phyloP scores from a whole-genome alignment of 2,113 vertebrate genomes.

The Tretioscincus oriximinensis region DNA sequence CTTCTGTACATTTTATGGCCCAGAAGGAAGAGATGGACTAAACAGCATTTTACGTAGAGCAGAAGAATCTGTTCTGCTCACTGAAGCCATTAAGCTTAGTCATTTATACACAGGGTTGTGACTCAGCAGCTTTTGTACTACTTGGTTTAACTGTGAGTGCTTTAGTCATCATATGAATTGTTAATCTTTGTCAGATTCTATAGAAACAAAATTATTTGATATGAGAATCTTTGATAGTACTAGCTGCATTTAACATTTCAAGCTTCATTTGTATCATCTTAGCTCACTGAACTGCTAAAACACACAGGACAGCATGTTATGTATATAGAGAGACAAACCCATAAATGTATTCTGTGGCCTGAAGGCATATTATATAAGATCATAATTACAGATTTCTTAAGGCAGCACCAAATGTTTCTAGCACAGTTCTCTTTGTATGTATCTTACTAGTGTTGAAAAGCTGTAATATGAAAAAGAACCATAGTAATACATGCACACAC shows the following conservation, averaged over 20 bases:
- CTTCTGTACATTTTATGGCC: too few relatives aligned
- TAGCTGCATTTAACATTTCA: conserved; percentile 79
- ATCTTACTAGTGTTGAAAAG: background rate
- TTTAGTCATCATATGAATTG: conserved; percentile 51
- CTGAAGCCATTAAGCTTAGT: conserved; percentile 34
- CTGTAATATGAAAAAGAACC: conserved; percentile 1
- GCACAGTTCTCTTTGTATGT: conserved; percentile 5
- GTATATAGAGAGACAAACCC: conserved; percentile 43
- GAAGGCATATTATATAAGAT: conserved; percentile 44
- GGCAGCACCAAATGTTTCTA: conserved; percentile 35
- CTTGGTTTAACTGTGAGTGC: conserved; percentile 56
- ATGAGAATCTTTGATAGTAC: conserved; percentile 71
- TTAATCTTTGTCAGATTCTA: conserved; percentile 70
- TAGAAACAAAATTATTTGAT: conserved; percentile 72
- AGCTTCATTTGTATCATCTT: conserved; percentile 70
- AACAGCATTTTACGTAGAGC: background rate
- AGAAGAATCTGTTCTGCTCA: background rate
- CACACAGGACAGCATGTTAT: conserved; percentile 38
- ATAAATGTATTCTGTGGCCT: conserved; percentile 45
- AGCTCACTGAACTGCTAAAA: conserved; percentile 63
- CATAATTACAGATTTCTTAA: conserved; percentile 25
- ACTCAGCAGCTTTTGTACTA: conserved; percentile 19
- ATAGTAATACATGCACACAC: conserved; percentile 20
- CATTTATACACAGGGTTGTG: conserved; percentile 24
- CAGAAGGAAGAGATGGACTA: too few relatives aligned